Conservation (phyloP, 2,888 invertebrate species). For the Microplitis deprimator region DNA sequence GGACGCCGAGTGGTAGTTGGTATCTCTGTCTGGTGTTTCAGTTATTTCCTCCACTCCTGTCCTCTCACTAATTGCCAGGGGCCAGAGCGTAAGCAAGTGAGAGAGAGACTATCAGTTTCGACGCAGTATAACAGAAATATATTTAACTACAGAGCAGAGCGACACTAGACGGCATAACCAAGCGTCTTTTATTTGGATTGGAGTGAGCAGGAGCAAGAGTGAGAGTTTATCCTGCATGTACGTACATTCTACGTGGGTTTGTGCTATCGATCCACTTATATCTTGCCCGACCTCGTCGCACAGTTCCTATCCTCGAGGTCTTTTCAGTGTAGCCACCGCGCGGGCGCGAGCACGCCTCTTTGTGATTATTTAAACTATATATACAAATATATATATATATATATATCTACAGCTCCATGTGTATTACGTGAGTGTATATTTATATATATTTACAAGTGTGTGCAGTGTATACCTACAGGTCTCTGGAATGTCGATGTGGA, state of each 20-base stretch:
- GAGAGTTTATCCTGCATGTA: background rate
- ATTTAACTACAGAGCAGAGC: background rate
- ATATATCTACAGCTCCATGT: background rate
- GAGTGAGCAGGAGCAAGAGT: background rate
- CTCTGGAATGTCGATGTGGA: slow-evolving; percentile 4
- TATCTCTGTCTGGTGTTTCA: background rate
- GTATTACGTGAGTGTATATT: slow-evolving; percentile 2
- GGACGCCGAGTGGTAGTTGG: background rate
- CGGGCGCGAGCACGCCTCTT: slow-evolving; percentile 37
- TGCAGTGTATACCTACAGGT: background rate
- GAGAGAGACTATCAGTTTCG: background rate
- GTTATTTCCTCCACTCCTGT: background rate
- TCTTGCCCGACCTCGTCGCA: slow-evolving; percentile 7
- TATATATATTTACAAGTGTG: background rate
- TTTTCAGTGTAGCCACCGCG: slow-evolving; percentile 4
- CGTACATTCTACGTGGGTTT: background rate
- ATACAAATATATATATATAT: background rate
- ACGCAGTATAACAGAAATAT: background rate
- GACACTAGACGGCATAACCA: background rate
- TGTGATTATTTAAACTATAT: slow-evolving; percentile 6
- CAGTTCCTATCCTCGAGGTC: slow-evolving; percentile 21
- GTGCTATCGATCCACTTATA: slow-evolving; percentile 25
- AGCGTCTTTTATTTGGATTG: background rate
- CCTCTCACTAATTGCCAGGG: background rate
- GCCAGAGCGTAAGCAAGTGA: background rate